A percentile compares a stretch with the other conserved stretches of the same genome.
Evolutionary conservation across 92 coral and sea anemone genomes (phyloP).

Genomic region (Palythoa grandiflora): DNA sequence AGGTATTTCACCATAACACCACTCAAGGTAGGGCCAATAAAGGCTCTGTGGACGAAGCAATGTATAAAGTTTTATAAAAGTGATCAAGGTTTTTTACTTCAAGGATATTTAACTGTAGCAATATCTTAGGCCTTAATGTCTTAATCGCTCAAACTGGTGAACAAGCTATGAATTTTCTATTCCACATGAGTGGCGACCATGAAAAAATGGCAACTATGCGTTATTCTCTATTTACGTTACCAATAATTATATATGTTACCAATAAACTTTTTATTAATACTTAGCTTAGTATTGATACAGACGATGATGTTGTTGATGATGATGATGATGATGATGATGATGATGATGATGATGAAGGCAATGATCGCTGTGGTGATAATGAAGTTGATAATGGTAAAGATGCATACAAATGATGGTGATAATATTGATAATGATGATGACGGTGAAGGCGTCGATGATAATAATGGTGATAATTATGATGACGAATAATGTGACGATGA

Average conservation of each 20-base stretch:
- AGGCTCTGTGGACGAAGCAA: conserved; percentile 59
- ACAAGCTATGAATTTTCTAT: no score
- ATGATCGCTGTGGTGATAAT: neutral
- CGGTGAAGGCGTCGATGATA: neutral
- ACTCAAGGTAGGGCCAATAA: conserved; percentile 89
- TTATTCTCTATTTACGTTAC: neutral
- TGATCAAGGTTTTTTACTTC: no score
- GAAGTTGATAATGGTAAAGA: neutral
- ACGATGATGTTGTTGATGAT: neutral
- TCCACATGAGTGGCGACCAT: no score
- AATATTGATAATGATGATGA: neutral
- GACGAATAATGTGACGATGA: neutral
- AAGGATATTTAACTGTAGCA: neutral
- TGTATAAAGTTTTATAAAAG: neutral
- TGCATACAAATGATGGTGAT: neutral
- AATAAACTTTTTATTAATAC: neutral
- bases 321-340: neutral
- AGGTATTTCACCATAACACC: conserved; percentile 82
- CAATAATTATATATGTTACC: neutral
- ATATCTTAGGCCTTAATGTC: no score
- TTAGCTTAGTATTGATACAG: neutral
- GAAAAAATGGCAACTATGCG: no score
- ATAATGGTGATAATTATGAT: neutral
- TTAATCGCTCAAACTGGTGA: no score
- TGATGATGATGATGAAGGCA: neutral